A percentile compares a stretch with the other conserved stretches of the same genome.
phyloP scores from a whole-genome alignment of 1,140 invertebrate species.

The Tachypleus tridentatus region DNA sequence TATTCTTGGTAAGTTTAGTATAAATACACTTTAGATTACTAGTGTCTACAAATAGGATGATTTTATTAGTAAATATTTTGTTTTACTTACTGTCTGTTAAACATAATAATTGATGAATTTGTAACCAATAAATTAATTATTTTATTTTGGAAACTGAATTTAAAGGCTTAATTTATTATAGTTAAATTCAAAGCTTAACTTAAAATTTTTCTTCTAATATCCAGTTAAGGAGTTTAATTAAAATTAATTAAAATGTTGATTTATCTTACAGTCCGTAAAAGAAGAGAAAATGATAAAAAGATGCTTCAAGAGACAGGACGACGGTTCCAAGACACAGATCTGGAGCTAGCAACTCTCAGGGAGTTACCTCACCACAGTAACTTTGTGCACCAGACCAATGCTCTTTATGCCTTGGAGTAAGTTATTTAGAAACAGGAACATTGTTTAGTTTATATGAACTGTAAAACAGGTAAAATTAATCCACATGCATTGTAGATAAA shows the following conservation, averaged over 20 bases:
- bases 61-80: background rate
- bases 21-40: background rate
- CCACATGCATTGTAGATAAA: no score
- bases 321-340: conserved; percentile 41
- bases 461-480: no score
- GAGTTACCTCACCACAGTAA: conserved; percentile 58
- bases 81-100: background rate
- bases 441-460: conserved; percentile 4
- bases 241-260: no score
- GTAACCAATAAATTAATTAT: no score
- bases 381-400: conserved; percentile 65
- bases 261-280: conserved; percentile 18
- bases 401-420: conserved; percentile 52
- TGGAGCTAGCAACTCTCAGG: conserved; percentile 73
- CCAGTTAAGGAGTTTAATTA: no score
- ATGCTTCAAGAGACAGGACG: conserved; percentile 34
- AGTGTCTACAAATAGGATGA: background rate
- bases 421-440: conserved; percentile 4
- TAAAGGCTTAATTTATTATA: no score
- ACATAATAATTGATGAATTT: no score
- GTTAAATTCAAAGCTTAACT: no score
- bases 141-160: no score
- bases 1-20: conserved; percentile 9
- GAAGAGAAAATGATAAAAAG: conserved; percentile 45
- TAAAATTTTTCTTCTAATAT: no score